Conservation (phyloP, 2,888 invertebrate genomes). For the Muscina levida region DNA sequence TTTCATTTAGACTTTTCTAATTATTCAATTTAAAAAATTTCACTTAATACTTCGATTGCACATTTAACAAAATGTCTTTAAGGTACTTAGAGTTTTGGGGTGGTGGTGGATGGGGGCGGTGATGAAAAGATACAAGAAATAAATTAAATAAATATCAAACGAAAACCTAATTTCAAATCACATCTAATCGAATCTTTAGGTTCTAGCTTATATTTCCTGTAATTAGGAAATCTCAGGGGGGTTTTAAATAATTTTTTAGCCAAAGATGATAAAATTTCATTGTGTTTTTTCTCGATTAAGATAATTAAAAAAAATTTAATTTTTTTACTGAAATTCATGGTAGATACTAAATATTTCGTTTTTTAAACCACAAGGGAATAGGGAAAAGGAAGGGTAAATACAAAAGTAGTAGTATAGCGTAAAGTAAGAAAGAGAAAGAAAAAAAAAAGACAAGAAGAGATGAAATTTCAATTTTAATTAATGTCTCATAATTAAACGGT, state of each 20-base stretch:
- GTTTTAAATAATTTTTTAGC: conserved; percentile 16
- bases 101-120: no score
- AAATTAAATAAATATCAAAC: neutral
- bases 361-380: no score
- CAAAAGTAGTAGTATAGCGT: conserved; percentile 15
- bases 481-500: neutral
- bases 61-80: conserved; percentile 10
- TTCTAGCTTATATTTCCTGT: no score
- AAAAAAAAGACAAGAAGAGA: conserved; percentile 38
- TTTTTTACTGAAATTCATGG: conserved; percentile 79
- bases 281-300: conserved; percentile 41
- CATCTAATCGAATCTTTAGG: no score
- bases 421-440: conserved; percentile 36
- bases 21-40: conserved; percentile 5
- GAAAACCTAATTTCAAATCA: neutral
- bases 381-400: conserved; percentile 17
- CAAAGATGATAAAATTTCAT: conserved; percentile 33
- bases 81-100: neutral
- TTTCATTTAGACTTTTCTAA: neutral
- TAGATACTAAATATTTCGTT: conserved; percentile 73
- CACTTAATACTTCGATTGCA: neutral
- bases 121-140: neutral
- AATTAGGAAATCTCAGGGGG: neutral
- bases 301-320: conserved; percentile 73
- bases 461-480: conserved; percentile 42